Base-by-base conservation (phyloP, 2,797 vertebrate genomes). In the Buceros bicornis region DNA sequence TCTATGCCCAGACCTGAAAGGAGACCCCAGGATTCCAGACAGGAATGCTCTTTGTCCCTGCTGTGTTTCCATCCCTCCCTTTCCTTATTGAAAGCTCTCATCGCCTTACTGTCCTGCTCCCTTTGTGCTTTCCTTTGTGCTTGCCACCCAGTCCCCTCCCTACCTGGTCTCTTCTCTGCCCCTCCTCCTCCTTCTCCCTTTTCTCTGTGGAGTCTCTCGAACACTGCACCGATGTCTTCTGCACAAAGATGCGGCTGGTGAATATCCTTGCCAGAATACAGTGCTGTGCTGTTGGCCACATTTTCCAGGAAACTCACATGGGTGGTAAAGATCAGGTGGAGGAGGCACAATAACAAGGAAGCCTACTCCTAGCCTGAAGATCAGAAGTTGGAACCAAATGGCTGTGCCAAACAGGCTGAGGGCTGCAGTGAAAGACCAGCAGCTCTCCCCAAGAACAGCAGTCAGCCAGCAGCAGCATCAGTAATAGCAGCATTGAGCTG, bases 1-100 rank as follows among this genome's bases (percentile, higher is more conserved):
- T 90, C 79, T 89, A 35, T 85, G 82, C 79, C 53, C 28, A 76
- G 87, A 91, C 65, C 89, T 91, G 82, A 96, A 95, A 90, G 79
- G 86, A 92, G 73, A 90, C 70, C 92, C 88, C 66, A 76, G 88
- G 85, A 93, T 90, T 93, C 77, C 80, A 0, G 0, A 82, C 51
- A 82, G 90, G 88, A 89, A 94, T 81, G 69, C 5, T 58, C 48
- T 94, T 94, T 92, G 62, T 86, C 54, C 51, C 43, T 35, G 70
- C 21, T n/a, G 7, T 58, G 51, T 4, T 40, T 61, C 88, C 66
- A 50, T 62, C 13, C 24, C 18, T 40, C 37, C 37, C 37, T 40
- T 40, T 40, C 37, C 37, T 40, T 40, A 40, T 40, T 40, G 10
- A 40, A 40, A 40, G 37, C 37, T 40, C 37, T 40, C 37, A 40